A percentile compares a stretch with the other conserved stretches of the same genome.
Evolutionary conservation across 2,888 invertebrate genomes (phyloP).

Genomic region (Osmoderma eremita): DNA sequence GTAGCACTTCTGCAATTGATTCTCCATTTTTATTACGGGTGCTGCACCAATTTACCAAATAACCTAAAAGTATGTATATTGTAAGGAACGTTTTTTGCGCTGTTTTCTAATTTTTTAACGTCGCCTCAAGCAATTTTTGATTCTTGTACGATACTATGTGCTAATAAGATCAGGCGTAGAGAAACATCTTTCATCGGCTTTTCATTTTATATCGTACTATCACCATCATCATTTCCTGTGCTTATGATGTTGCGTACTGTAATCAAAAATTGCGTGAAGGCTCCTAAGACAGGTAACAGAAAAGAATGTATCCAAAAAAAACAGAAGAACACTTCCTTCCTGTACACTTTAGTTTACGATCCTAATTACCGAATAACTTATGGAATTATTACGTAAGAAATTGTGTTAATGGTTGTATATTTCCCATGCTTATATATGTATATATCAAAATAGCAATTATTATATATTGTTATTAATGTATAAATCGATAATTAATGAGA

Average conservation of each 20-base stretch:
- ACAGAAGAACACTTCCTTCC: constrained; percentile 11
- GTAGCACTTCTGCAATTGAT: constrained; percentile 40
- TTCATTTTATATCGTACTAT: too few relatives aligned
- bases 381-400: constrained; percentile 33
- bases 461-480: constrained; percentile 44
- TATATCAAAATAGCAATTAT: constrained; percentile 44
- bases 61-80: constrained; percentile 21
- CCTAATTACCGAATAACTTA: constrained; percentile 17
- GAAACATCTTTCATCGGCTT: too few relatives aligned
- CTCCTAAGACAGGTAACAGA: too few relatives aligned
- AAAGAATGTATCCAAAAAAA: not conserved
- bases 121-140: not conserved
- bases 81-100: constrained; percentile 36
- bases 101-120: constrained; percentile 12
- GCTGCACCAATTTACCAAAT: constrained; percentile 44
- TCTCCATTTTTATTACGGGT: constrained; percentile 43
- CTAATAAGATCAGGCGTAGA: not conserved
- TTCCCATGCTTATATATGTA: constrained; percentile 46
- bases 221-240: too few relatives aligned
- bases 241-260: not conserved
- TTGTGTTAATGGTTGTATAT: constrained; percentile 43
- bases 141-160: not conserved
- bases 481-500: constrained; percentile 42
- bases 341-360: constrained; percentile 12
- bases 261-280: not conserved